These are phyloP conservation scores for Pantherophis vulpinus DNA, from an alignment of 2,797 vertebrate species.

Conservation along the genomic window DNA sequence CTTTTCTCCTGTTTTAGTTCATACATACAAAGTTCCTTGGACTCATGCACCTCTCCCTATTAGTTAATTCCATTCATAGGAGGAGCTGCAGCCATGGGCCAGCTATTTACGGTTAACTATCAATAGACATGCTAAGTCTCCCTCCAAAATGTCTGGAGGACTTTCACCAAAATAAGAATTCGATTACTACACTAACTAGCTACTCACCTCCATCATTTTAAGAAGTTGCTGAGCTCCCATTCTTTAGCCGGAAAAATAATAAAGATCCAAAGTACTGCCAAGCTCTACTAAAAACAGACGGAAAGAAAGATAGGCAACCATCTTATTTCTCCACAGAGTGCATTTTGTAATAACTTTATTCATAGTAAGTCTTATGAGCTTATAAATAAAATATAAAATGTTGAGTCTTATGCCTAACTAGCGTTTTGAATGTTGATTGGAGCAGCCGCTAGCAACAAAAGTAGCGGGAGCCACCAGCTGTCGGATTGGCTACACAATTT, in stretches of 20 bases:
- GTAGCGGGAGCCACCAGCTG: no score
- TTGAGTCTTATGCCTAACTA: no score
- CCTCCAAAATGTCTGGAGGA: not conserved
- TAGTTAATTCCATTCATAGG: not conserved
- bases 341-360: slow-evolving; percentile 8
- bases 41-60: not conserved
- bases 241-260: not conserved
- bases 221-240: not conserved
- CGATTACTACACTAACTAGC: not conserved
- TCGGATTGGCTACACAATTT: no score
- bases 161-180: not conserved
- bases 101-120: not conserved
- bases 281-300: not conserved
- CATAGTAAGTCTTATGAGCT: not conserved
- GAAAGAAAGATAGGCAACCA: not conserved
- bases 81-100: not conserved
- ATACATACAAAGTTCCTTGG: not conserved
- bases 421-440: no score
- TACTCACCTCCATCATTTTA: not conserved
- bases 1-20: not conserved
- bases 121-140: not conserved
- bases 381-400: slow-evolving; percentile 32
- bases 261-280: not conserved
- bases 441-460: no score
- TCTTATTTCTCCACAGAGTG: not conserved